A percentile compares a stretch with the other conserved stretches of the same genome.
Evolutionary conservation across 2,797 vertebrate genomes (phyloP).

Genomic region (Champsocephalus gunnari): DNA sequence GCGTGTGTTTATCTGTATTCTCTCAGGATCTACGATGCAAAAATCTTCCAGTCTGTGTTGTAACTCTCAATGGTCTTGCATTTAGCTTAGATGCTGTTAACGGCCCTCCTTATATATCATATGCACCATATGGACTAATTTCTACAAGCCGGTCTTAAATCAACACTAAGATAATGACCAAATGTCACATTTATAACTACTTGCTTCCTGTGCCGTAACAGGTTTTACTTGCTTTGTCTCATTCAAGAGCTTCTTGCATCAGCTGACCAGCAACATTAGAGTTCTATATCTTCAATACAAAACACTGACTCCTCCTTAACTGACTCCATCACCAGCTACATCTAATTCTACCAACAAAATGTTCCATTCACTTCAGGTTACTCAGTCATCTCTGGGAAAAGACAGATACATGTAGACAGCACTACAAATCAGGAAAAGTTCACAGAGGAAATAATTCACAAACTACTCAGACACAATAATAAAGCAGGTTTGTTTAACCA

Average conservation of each 20-base stretch:
- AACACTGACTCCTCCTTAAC: not conserved
- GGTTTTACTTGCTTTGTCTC: not conserved
- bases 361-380: not conserved
- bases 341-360: not conserved
- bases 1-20: constrained; percentile 34
- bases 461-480: not conserved
- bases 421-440: not conserved
- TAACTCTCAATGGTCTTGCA: constrained; percentile 9
- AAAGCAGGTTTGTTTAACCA: no score
- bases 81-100: constrained; percentile 2
- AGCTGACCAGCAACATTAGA: not conserved
- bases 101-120: constrained; percentile 12
- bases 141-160: constrained; percentile 13
- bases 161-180: constrained; percentile 3
- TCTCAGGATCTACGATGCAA: constrained; percentile 18
- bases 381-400: not conserved
- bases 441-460: not conserved
- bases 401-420: not conserved
- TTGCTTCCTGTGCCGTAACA: not conserved
- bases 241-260: not conserved
- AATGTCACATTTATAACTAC: constrained; percentile 5
- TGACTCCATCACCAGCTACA: not conserved
- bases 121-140: constrained; percentile 7
- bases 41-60: constrained; percentile 31
- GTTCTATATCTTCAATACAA: not conserved